Evolutionary conservation across 2,797 vertebrate genomes (phyloP).

Genomic region (Strix occidentalis): DNA sequence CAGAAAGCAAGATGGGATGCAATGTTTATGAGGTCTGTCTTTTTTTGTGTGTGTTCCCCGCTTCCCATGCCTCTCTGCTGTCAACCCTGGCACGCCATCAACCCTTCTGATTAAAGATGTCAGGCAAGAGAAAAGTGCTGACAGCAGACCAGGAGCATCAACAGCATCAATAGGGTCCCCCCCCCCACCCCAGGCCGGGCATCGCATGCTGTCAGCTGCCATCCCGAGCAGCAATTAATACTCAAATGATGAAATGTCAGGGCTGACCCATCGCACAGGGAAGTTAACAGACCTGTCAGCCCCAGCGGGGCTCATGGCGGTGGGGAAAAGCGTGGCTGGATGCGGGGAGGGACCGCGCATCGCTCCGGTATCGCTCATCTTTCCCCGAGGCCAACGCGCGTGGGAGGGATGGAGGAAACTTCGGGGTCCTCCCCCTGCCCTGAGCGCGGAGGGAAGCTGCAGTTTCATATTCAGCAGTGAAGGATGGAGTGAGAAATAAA

Average conservation of each 20-base stretch:
- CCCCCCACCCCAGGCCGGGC: background rate
- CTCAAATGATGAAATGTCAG: constrained; percentile 75
- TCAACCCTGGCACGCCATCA: background rate
- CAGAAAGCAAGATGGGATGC: background rate
- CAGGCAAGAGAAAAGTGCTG: background rate
- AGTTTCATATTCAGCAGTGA: background rate
- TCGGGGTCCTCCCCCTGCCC: background rate
- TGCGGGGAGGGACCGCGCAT: accelerated
- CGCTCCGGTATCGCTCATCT: accelerated
- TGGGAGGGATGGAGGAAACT: background rate
- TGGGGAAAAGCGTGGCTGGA: background rate
- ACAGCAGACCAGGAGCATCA: background rate
- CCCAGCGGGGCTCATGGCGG: accelerated
- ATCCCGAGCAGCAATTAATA: constrained; percentile 77
- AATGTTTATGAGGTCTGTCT: background rate
- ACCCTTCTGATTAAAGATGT: background rate
- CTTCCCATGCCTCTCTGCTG: accelerated
- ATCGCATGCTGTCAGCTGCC: constrained; percentile 67
- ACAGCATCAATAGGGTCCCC: background rate
- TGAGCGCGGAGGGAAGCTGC: accelerated
- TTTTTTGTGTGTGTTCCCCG: background rate
- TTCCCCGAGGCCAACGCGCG: accelerated
- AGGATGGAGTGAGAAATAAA: constrained; percentile 18
- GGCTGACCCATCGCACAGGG: constrained; percentile 68
- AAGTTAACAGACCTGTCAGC: background rate